Conservation (phyloP, 2,797 vertebrate genomes). For the Alectoris magna region DNA sequence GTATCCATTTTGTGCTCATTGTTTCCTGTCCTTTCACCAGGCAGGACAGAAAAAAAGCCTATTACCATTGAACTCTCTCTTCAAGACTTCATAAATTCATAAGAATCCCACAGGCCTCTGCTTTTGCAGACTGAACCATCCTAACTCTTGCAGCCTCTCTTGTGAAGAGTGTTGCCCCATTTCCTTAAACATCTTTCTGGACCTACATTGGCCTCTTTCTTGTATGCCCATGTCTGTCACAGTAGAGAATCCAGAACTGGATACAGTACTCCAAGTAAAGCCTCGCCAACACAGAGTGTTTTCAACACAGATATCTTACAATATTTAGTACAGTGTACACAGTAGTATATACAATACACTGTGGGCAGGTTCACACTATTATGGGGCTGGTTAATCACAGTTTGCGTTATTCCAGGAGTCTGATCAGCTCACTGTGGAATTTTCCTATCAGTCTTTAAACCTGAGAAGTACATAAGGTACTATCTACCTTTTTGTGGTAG, state of each 20-base stretch:
- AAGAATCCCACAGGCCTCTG: background rate
- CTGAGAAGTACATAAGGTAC: background rate
- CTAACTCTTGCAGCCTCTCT: background rate
- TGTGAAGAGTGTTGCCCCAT: background rate
- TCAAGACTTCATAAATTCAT: background rate
- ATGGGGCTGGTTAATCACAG: background rate
- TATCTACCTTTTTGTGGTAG: background rate
- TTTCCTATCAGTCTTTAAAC: background rate
- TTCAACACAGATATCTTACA: background rate
- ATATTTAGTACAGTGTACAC: background rate
- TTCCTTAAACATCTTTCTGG: background rate
- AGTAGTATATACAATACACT: background rate
- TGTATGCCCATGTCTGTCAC: background rate
- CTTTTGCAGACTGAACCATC: background rate
- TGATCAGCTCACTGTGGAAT: background rate
- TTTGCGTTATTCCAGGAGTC: background rate
- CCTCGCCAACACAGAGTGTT: background rate
- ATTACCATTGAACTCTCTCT: background rate
- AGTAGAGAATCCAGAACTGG: background rate
- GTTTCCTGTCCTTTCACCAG: background rate
- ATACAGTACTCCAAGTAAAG: background rate
- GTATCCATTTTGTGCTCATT: background rate
- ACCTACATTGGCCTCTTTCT: background rate
- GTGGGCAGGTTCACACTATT: background rate
- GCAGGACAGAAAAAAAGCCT: background rate